A percentile compares a stretch with the other conserved stretches of the same genome.
These are phyloP conservation scores for Caenorhabditis zanzibari DNA, from an alignment of 2,888 invertebrate genomes.

Conservation along the genomic window DNA sequence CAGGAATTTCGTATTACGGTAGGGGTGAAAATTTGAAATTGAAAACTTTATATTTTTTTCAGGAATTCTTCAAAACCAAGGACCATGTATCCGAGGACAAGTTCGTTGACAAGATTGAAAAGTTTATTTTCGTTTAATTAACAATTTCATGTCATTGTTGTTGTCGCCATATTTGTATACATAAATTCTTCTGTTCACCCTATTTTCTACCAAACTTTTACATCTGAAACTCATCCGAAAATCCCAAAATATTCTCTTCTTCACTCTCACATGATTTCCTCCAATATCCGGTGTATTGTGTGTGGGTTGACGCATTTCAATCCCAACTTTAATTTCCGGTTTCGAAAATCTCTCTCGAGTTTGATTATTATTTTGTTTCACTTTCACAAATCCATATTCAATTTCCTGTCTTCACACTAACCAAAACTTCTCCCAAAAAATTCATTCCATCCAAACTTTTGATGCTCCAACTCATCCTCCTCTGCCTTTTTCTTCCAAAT, in stretches of 20 bases:
- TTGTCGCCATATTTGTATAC: not conserved
- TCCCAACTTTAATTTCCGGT: not conserved
- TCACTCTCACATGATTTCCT: not conserved
- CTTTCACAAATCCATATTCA: not conserved
- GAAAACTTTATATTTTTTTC: not conserved
- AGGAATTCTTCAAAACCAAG: not conserved
- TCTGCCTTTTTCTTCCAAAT: not conserved
- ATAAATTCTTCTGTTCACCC: no score
- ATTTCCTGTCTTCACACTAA: constrained; percentile 6
- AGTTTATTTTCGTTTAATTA: constrained; percentile 1
- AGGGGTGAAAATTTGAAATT: no score
- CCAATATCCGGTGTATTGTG: not conserved
- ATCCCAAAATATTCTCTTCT: not conserved
- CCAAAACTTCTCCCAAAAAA: not conserved
- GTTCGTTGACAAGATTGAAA: constrained; percentile 6
- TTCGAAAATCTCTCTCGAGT: constrained; percentile 4
- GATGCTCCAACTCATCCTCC: not conserved
- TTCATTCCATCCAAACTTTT: not conserved
- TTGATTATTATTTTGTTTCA: no score
- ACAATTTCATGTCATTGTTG: not conserved
- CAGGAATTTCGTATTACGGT: not conserved
- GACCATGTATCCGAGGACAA: not conserved
- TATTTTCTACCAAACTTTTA: not conserved
- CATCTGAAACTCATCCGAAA: not conserved
- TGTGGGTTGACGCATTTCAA: not conserved